Percentiles rank a stretch among this genome's conserved stretches.
Conservation (phyloP, 2,888 invertebrate genomes). For the Anarsia innoxiella region DNA sequence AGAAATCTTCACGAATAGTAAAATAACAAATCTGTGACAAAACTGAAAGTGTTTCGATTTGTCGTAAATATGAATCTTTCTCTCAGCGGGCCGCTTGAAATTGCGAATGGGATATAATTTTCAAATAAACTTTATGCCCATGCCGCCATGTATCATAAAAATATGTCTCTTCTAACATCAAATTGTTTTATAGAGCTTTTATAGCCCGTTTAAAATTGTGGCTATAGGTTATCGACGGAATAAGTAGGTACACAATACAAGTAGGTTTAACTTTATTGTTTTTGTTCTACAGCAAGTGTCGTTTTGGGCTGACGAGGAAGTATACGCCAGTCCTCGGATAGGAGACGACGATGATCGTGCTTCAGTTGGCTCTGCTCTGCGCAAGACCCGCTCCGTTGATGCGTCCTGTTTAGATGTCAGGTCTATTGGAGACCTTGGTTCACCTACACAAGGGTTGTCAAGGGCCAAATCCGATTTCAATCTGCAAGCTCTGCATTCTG, state of each 20-base stretch:
- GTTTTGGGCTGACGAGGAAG: slow-evolving; percentile 86
- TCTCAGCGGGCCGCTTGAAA: slow-evolving; percentile 2
- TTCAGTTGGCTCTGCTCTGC: slow-evolving; percentile 84
- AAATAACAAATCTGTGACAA: slow-evolving; percentile 4
- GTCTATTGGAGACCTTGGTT: slow-evolving; percentile 78
- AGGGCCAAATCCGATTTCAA: slow-evolving; percentile 93
- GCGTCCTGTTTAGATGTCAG: slow-evolving; percentile 90
- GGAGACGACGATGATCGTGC: slow-evolving; percentile 83
- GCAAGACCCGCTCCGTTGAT: slow-evolving; percentile 92
- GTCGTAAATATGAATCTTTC: slow-evolving; percentile 6
- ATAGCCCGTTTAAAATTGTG: slow-evolving; percentile 1
- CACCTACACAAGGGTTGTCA: slow-evolving; percentile 79
- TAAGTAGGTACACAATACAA: too few species aligned
- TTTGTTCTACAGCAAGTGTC: slow-evolving; percentile 79
- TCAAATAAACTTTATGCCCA: slow-evolving; percentile 6
- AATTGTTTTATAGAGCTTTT: slow-evolving; percentile 36
- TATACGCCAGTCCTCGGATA: slow-evolving; percentile 78
- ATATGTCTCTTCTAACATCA: slow-evolving; percentile 41
- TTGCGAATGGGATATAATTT: neutral
- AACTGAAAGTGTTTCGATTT: slow-evolving; percentile 6
- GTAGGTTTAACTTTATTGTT: neutral
- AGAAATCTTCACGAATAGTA: slow-evolving; percentile 3
- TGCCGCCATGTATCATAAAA: slow-evolving; percentile 33
- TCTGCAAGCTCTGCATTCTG: slow-evolving; percentile 82
- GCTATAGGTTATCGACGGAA: neutral